Evolutionary conservation across 2,888 invertebrate species (phyloP), one percentile per base, ranked within the genome.

Genomic region (Alviniconcha strummeri): DNA sequence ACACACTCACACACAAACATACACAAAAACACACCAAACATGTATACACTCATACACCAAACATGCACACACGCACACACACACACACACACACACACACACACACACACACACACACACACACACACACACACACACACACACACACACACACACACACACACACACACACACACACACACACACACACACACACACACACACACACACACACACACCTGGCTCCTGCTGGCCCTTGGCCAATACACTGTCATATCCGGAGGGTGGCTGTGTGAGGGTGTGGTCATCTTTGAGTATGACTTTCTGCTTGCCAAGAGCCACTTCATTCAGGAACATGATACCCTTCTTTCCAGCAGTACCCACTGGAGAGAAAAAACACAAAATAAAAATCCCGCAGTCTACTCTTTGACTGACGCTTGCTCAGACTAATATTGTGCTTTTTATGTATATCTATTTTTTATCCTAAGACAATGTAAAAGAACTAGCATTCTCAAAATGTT

Each of bases 311-410:
- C 94, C 94, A 15, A 94, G 89, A 0, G 91, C 94, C 7, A 94
- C 94, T 84, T 94, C 94, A 87, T 93, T 94, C 87, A 94, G 89
- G 86, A 94, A 94, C 94, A 94, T 94, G 64, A 94, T 92, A 54
- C 94, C 94, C n/a, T 86, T 90, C 7, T 90, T 89, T 52, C 89
- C 88, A 9, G 92, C 90, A 67, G 87, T 84, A 4, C 91, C 83
- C 75, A 93, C 93, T 93, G 89, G 56, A 89, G 89, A 54, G 55
- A 82, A 52, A 84, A 67, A 85, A 75, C 56, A 75, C 67, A 84
- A 7, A 80, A 17, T 36, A 36, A 36, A 36, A 36, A 36, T 36
- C 36, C 36, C 3, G 3, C 36, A 36, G 36, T 36, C 36, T 36
- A 36, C 36, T 36, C 36, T 36, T 36, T 36, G 36, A 36, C 36